Conservation (phyloP, 2,888 invertebrate species). For the Nemoura dubitans region DNA sequence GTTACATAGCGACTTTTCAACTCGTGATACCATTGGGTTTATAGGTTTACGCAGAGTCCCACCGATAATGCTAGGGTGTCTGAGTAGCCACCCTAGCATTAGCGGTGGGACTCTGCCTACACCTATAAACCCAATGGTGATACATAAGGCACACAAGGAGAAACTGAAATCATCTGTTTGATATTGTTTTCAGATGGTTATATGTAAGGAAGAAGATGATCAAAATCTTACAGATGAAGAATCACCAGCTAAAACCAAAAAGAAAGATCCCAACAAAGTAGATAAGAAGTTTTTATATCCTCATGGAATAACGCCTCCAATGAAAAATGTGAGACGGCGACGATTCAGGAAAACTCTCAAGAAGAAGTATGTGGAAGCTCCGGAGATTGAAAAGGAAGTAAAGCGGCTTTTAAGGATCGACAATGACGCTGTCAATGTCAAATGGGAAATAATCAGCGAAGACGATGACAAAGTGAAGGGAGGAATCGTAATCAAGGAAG, state of each 20-base stretch:
- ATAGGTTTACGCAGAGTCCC: no score
- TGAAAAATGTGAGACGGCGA: constrained; percentile 93
- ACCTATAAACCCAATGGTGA: no score
- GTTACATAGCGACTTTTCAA: no score
- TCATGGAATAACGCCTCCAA: constrained; percentile 94
- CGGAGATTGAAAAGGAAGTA: constrained; percentile 98
- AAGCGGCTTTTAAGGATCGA: constrained; percentile 90
- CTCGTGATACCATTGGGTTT: no score
- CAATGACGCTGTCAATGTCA: constrained; percentile 89
- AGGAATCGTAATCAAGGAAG: constrained; percentile 54
- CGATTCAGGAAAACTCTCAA: constrained; percentile 94
- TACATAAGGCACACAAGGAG: no score
- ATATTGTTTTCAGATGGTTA: constrained; percentile 66
- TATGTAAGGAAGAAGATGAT: constrained; percentile 90
- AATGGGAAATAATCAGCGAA: constrained; percentile 89
- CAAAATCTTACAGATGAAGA: constrained; percentile 79
- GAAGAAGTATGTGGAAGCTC: constrained; percentile 96
- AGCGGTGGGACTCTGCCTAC: no score
- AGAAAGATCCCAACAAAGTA: constrained; percentile 83
- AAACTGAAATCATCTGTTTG: no score
- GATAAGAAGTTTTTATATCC: constrained; percentile 95
- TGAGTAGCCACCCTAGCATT: no score
- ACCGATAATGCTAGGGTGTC: no score
- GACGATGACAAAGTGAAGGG: constrained; percentile 73
- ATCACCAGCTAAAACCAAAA: constrained; percentile 79